Base-by-base conservation (phyloP, 2,888 invertebrate species). In the Smittia sp. region DNA sequence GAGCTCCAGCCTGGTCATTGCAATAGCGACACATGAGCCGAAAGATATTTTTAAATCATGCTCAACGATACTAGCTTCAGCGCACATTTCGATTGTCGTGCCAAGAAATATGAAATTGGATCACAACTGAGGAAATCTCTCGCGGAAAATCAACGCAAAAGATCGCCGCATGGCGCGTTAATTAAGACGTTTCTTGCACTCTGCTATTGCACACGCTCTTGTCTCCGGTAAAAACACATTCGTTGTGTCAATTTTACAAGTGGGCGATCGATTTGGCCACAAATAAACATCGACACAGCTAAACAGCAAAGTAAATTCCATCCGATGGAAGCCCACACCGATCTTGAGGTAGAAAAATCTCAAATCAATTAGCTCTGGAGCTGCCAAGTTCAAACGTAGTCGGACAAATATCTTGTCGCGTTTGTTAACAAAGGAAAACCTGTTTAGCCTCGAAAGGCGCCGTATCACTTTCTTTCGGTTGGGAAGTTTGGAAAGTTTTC, bases 401-500 rank as follows among this genome's bases (percentile, higher is more conserved):
- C n/a, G 18, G 58, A 58, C 58, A 58, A 58, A 58, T 22, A 4
- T 20, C 58, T 58, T 58, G 6, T 18, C 2, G 15, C 46, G n/a
- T 46, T n/a, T 46, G n/a, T 46, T 18, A 58, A 58, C 58, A 22
- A 18, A 4, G 22, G 22, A 46, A 58, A 58, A 58, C 58, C 58
- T 58, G 58, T 58, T 58, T 58, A 22, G n/a, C 58, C 58, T 58
- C 58, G 7, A 7, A 58, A 58, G 22, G 22, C 18, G 58, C 22
- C 46, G 58, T 58, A 58, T 58, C 58, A 22, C 58, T 58, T 58
- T 58, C 58, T 58, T 32, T 46, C 15, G 46, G 46, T 46, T 58
- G 58, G 58, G 22, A 58, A 22, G 22, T 22, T 58, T 58, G 58
- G 58, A 58, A 58, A 58, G 58, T 58, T 58, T 58, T n/a, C 4